A percentile compares a stretch with the other conserved stretches of the same genome.
Conservation (phyloP, 2,797 vertebrate species). For the Phaenicophaeus curvirostris region DNA sequence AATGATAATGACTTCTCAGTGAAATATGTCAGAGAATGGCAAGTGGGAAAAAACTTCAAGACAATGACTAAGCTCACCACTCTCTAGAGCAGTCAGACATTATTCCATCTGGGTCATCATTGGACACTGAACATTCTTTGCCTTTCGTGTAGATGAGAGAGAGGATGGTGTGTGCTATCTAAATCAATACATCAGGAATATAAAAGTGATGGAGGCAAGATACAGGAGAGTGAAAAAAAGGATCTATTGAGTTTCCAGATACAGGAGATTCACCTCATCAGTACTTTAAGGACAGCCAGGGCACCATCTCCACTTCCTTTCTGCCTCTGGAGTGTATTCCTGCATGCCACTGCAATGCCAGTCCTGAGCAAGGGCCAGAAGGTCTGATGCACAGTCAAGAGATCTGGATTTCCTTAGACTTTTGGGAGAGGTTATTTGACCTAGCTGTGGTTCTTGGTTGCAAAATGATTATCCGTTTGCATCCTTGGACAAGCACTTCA, state of each 20-base stretch:
- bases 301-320: background rate
- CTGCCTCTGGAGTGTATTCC: background rate
- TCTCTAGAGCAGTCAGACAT: background rate
- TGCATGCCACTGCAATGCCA: background rate
- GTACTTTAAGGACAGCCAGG: background rate
- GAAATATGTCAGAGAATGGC: background rate
- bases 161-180: background rate
- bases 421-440: background rate
- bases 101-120: background rate
- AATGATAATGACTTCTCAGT: background rate
- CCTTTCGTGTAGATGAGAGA: background rate
- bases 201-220: background rate
- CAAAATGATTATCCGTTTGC: background rate
- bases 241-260: background rate
- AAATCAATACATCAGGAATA: rapidly evolving
- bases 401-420: background rate
- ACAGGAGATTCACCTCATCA: background rate
- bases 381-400: background rate
- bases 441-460: background rate
- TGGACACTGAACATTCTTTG: background rate
- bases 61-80: background rate
- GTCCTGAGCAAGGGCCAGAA: background rate
- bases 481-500: background rate
- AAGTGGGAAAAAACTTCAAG: background rate
- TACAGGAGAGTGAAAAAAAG: background rate